Conservation (phyloP, 2,113 vertebrate genomes). For the chimpanzee (Pan troglodytes) region NHGRI_mPanTro3-v2.1_pri NC_072420.2:32979001-32979500, state of each 20-base stretch:
- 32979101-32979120: background rate
- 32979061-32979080: background rate
- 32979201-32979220: background rate
- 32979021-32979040: background rate
- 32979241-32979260: background rate
- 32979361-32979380: constrained; percentile 75
- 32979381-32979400: constrained; percentile 79
- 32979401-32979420: constrained; percentile 77
- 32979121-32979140: background rate
- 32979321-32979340: constrained; percentile 82
- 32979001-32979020: background rate
- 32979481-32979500: background rate
- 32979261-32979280: background rate
- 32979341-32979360: constrained; percentile 82
- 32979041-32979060: background rate
- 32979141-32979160: background rate
- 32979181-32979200: background rate
- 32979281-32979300: constrained; percentile 83
- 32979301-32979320: constrained; percentile 83
- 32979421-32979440: background rate
- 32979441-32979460: background rate
- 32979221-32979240: background rate
- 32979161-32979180: background rate
- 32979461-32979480: background rate
- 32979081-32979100: background rate